phyloP scores from a whole-genome alignment of 2,113 vertebrate species.

The Perccottus glenii region DNA sequence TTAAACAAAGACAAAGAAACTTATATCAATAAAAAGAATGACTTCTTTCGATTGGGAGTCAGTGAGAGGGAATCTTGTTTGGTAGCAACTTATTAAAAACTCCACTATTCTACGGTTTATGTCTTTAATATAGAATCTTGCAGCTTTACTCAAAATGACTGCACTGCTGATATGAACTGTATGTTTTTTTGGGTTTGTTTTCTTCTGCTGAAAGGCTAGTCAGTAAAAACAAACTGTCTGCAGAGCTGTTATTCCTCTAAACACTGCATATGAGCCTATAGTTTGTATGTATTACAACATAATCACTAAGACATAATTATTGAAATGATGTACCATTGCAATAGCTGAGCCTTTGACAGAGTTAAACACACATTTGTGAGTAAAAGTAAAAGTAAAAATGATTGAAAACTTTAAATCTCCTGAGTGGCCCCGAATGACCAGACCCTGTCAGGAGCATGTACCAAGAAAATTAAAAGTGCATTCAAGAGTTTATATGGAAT shows the following conservation, averaged over 20 bases:
- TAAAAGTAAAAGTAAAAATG: not conserved
- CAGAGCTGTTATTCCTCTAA: conserved; percentile 7
- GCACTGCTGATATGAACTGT: not conserved
- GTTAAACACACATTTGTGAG: not conserved
- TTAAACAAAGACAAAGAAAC: not conserved
- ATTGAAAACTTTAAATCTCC: conserved; percentile 11
- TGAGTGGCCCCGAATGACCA: conserved; percentile 28
- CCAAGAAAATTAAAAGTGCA: conserved; percentile 23
- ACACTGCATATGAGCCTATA: conserved; percentile 7
- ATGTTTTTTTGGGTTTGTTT: not conserved
- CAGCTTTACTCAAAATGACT: not conserved
- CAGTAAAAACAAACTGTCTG: conserved; percentile 6
- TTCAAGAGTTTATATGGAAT: conserved; percentile 29
- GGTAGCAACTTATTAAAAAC: not conserved
- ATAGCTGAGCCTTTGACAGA: not conserved
- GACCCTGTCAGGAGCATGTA: conserved; percentile 15
- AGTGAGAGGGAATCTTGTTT: not conserved
- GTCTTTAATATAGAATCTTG: not conserved
- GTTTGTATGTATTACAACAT: not conserved
- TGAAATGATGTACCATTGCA: not conserved
- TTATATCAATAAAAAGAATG: not conserved
- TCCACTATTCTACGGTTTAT: not conserved
- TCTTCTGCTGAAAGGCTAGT: conserved; percentile 1
- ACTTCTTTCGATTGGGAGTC: not conserved
- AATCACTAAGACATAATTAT: not conserved